A percentile compares a stretch with the other conserved stretches of the same genome.
These are phyloP conservation scores for Bombus superbus DNA, from an alignment of 1,140 invertebrate genomes.

Conservation along the genomic window DNA sequence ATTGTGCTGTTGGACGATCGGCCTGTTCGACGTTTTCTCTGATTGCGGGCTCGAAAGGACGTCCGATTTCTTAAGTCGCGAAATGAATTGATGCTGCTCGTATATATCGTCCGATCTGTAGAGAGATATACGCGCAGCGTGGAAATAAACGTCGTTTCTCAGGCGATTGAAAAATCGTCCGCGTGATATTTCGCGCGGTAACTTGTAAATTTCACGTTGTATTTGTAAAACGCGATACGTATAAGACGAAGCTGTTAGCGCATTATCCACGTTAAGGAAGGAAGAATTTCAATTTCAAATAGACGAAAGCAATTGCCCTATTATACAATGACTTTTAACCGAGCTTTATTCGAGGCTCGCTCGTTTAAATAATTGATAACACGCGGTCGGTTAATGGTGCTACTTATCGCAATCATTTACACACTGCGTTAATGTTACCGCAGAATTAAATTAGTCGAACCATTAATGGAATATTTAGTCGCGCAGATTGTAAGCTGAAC, in stretches of 20 bases:
- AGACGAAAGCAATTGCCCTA: neutral
- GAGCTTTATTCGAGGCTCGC: neutral
- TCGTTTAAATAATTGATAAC: neutral
- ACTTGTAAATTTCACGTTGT: no score
- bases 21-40: neutral
- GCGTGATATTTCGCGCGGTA: neutral
- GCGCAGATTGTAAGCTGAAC: neutral
- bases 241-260: neutral
- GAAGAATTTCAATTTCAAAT: constrained; percentile 3
- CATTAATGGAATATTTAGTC: constrained; percentile 2
- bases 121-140: no score
- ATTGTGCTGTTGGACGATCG: neutral
- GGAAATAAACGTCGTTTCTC: neutral
- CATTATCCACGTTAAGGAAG: neutral
- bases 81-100: neutral
- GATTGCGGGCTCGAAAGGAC: neutral
- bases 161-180: neutral
- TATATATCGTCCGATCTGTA: no score
- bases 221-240: neutral
- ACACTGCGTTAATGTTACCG: neutral
- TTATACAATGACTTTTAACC: neutral
- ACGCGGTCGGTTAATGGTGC: neutral
- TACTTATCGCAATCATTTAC: neutral
- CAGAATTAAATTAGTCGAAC: neutral
- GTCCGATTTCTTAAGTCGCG: neutral